A percentile compares a stretch with the other conserved stretches of the same genome.
Evolutionary conservation across 2,888 invertebrate genomes (phyloP).

Genomic region (Stenodera caucasica): DNA sequence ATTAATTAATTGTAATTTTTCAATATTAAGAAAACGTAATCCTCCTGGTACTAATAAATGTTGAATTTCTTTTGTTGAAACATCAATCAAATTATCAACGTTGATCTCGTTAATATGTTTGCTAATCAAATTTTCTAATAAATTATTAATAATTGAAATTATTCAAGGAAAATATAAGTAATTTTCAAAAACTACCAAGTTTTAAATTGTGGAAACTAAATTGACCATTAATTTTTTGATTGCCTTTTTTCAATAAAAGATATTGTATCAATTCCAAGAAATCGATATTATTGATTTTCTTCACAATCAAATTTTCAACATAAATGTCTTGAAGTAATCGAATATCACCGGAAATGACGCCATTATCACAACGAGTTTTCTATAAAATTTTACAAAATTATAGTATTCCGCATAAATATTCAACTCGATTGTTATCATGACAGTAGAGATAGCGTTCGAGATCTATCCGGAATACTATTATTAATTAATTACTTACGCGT

Average conservation of each 20-base stretch:
- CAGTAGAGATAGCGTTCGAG: too few relatives aligned
- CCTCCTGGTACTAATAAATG: conserved; percentile 26
- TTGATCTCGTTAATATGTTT: conserved; percentile 39
- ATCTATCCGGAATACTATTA: too few relatives aligned
- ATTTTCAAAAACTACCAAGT: conserved; percentile 33
- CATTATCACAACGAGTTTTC: not conserved
- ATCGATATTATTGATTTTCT: conserved; percentile 43
- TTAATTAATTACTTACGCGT: too few relatives aligned
- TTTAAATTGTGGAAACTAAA: conserved; percentile 43
- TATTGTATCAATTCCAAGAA: conserved; percentile 38
- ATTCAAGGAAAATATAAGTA: conserved; percentile 16
- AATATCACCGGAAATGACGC: conserved; percentile 27
- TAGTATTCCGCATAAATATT: too few relatives aligned
- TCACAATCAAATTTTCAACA: conserved; percentile 38
- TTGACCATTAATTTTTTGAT: conserved; percentile 41
- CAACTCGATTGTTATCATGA: too few relatives aligned
- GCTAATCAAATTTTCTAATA: conserved; percentile 38
- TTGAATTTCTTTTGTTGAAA: conserved; percentile 32
- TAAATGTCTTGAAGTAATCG: conserved; percentile 40
- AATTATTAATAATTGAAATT: conserved; percentile 1
- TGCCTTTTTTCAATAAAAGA: conserved; percentile 39
- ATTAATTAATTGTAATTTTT: not conserved
- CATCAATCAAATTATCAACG: conserved; percentile 37
- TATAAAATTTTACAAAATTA: not conserved
- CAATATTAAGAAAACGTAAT: conserved; percentile 22